Conservation (phyloP, 2,113 vertebrate genomes). For the Lepisosteus osseus region DNA sequence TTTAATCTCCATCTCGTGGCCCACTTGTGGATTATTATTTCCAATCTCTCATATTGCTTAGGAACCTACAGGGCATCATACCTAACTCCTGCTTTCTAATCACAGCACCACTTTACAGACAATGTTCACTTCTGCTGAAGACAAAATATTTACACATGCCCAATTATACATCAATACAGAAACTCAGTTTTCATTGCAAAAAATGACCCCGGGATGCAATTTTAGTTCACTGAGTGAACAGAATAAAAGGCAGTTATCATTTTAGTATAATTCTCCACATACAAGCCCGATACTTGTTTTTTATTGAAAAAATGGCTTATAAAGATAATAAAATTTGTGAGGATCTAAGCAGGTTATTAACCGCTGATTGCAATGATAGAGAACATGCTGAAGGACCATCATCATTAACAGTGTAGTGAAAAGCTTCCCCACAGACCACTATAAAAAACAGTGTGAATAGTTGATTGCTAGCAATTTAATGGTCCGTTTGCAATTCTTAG, state of each 20-base stretch:
- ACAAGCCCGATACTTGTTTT: neutral
- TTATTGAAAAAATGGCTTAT: neutral
- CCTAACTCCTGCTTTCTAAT: constrained; percentile 14
- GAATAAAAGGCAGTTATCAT: too few relatives aligned
- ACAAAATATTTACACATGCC: neutral
- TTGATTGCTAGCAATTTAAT: neutral
- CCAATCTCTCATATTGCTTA: constrained; percentile 16
- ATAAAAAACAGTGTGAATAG: neutral
- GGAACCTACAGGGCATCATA: constrained; percentile 2
- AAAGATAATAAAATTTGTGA: neutral
- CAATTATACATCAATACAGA: neutral
- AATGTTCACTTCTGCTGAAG: neutral
- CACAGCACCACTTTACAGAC: constrained; percentile 4
- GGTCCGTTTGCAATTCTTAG: neutral
- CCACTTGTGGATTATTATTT: constrained; percentile 22
- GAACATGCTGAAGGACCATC: neutral
- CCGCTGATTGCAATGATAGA: constrained; percentile 3
- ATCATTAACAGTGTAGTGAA: neutral
- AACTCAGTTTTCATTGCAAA: too few relatives aligned
- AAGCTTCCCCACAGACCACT: constrained; percentile 3
- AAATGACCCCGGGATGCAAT: too few relatives aligned
- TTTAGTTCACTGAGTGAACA: too few relatives aligned
- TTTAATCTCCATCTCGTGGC: constrained; percentile 19
- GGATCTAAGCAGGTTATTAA: neutral
- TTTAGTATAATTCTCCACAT: neutral